A percentile compares a stretch with the other conserved stretches of the same genome.
These are phyloP conservation scores for Spheniscus humboldti DNA, from an alignment of 2,797 vertebrate genomes.

Conservation along the genomic window DNA sequence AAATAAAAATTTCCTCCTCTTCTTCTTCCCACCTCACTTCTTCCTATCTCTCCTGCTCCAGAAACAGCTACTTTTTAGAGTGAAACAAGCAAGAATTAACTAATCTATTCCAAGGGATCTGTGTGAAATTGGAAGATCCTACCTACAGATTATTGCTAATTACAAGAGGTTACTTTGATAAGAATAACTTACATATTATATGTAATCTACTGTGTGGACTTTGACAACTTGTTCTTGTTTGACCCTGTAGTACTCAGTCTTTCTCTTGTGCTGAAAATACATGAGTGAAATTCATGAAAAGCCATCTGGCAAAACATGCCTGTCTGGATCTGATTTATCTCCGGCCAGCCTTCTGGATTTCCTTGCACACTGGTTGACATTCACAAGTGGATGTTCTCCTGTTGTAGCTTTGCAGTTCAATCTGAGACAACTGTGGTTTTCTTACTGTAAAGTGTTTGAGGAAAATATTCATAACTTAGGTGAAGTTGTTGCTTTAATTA, in stretches of 20 bases:
- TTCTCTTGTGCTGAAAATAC: background rate
- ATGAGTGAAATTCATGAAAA: background rate
- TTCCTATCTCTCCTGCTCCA: background rate
- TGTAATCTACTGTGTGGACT: background rate
- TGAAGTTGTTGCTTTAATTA: background rate
- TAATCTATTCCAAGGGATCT: background rate
- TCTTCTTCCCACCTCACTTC: background rate
- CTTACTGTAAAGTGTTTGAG: background rate
- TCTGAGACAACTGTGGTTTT: background rate
- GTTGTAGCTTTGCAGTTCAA: background rate
- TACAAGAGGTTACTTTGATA: background rate
- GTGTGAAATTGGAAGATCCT: background rate
- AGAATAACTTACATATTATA: background rate
- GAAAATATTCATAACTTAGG: background rate
- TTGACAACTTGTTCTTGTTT: background rate
- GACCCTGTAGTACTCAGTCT: background rate
- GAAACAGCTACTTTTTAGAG: background rate
- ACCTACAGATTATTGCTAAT: background rate
- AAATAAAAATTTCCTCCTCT: background rate
- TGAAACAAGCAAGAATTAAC: background rate
- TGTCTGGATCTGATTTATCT: background rate
- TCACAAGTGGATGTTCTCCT: background rate
- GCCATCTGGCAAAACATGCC: background rate
- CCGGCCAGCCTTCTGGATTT: background rate
- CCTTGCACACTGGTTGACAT: background rate